These are phyloP conservation scores for Mya arenaria DNA, from an alignment of 1,140 invertebrate species.

Conservation along the genomic window DNA sequence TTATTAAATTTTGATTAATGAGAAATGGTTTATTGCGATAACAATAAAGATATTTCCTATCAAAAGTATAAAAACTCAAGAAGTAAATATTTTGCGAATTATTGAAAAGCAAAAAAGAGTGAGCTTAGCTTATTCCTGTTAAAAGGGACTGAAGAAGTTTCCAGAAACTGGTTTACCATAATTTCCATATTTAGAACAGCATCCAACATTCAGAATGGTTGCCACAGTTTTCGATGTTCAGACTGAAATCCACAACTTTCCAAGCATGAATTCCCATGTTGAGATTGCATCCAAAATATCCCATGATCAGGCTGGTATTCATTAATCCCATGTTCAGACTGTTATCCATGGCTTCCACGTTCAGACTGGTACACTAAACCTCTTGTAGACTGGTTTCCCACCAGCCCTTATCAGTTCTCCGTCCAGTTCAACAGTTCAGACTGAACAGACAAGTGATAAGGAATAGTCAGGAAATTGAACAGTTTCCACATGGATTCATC, in stretches of 20 bases:
- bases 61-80: too few relatives aligned
- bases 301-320: background rate
- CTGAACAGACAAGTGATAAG: slow-evolving; percentile 70
- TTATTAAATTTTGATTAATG: too few relatives aligned
- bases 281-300: background rate
- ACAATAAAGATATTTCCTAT: too few relatives aligned
- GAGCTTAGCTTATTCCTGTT: too few relatives aligned
- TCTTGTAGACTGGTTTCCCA: slow-evolving; percentile 52
- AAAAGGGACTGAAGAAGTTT: too few relatives aligned
- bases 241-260: background rate
- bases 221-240: background rate
- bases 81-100: too few relatives aligned
- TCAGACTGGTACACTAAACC: background rate
- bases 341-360: background rate
- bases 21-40: too few relatives aligned
- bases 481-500: too few relatives aligned
- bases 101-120: too few relatives aligned
- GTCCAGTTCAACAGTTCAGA: slow-evolving; percentile 70
- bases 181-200: too few relatives aligned
- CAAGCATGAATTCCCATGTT: background rate
- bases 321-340: background rate
- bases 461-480: slow-evolving; percentile 67
- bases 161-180: too few relatives aligned
- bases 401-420: slow-evolving; percentile 76
- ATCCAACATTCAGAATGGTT: background rate